These are phyloP conservation scores for Sabatieria punctata DNA, from an alignment of 2,888 invertebrate species.

Conservation along the genomic window DNA sequence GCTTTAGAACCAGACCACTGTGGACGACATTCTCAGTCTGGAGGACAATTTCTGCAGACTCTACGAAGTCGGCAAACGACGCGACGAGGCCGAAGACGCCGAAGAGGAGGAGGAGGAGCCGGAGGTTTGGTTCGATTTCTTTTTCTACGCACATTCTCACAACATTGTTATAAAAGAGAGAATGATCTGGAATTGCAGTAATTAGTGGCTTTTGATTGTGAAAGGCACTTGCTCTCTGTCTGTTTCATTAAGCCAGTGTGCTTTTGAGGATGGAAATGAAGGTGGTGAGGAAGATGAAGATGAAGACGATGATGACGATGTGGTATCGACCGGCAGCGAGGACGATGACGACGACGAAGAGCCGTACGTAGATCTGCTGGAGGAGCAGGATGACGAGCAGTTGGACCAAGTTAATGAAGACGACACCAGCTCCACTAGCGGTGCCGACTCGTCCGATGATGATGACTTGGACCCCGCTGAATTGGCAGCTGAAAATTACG, in stretches of 20 bases:
- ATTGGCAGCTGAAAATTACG: background rate
- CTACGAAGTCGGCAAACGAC: conserved; percentile 72
- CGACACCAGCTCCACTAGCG: background rate
- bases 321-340: too few species aligned
- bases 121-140: background rate
- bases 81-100: conserved; percentile 74
- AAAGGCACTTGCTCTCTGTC: too few species aligned
- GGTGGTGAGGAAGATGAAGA: conserved; percentile 10
- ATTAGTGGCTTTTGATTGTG: too few species aligned
- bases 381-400: conserved; percentile 3
- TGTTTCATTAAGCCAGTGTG: too few species aligned
- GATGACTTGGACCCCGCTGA: background rate
- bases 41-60: conserved; percentile 75
- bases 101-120: conserved; percentile 27
- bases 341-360: conserved; percentile 11
- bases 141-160: too few species aligned
- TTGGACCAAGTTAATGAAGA: background rate
- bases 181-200: too few species aligned
- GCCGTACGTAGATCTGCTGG: conserved; percentile 2
- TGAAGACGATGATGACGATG: conserved; percentile 11
- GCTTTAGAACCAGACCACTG: conserved; percentile 25
- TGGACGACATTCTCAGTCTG: conserved; percentile 48
- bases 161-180: too few species aligned
- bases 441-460: background rate
- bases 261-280: too few species aligned